Base-by-base conservation (phyloP, 1,140 invertebrate genomes). In the Mesaphorura yosii region DNA sequence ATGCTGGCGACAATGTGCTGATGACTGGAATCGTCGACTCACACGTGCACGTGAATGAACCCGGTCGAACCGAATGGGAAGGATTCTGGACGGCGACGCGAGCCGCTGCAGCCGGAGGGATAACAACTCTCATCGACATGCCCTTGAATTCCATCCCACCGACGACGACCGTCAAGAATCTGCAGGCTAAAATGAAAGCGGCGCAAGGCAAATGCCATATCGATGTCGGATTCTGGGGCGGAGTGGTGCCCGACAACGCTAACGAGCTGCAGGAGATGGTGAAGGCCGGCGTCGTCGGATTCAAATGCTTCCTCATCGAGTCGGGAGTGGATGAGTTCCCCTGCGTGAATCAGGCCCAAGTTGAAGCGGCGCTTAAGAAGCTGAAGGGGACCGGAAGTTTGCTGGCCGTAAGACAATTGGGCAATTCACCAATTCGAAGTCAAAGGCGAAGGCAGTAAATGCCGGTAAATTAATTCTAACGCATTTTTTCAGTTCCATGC, bases 21-120 rank as follows among this genome's bases (percentile, higher is more conserved):
- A 78, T 92, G 72, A 79, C 88, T 12, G 89, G 84, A 19, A 69
- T 92, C 1, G 84, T 93, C 37, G 88, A 92, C 70, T 78, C 86
- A 1, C 88, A 92, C 66, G 87, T 91, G 1, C 87, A 92, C 64
- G 75, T 91, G 3, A 81, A 89, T 59, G 88, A 91, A 67, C 88
- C 88, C 1, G 88, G 88, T 0, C 70, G 80, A 17, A 79, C 76
- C 0, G 74, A 78, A 12, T 83, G 79, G 79, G 82, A 86, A 68
- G 81, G 81, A 4, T 84, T 79, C 69, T 67, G 66, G 2, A 76
- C 78, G 1, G 82, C 80, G 12, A 84, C 82, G 7, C 71, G 68
- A 60, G 81, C 82, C 5, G 82, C 82, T 1, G 80, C 81, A 1
- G 78, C 77, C 12, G 82, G 80, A 5, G 82, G 83, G 12, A 75